Percentiles rank a stretch among this genome's conserved stretches.
Conservation (phyloP, 2,888 invertebrate genomes). For the Brachycybe producta region DNA sequence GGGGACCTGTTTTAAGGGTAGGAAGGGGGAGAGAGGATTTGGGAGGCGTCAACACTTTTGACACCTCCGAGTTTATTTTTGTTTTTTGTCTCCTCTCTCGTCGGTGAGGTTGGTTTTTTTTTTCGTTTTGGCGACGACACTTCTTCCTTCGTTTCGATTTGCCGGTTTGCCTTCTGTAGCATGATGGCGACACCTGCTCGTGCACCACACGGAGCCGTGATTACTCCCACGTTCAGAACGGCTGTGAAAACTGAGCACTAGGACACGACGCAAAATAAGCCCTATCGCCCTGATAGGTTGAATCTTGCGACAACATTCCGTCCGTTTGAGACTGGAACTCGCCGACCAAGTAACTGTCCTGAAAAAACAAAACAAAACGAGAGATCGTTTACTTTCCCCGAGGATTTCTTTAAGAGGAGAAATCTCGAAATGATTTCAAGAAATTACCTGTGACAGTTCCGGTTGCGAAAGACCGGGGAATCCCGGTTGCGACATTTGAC, state of each 20-base stretch:
- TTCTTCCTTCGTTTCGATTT: conserved; percentile 11
- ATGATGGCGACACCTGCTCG: conserved; percentile 17
- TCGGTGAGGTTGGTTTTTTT: too few species aligned
- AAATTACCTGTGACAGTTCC: conserved; percentile 49
- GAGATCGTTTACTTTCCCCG: conserved; percentile 2
- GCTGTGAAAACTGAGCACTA: conserved; percentile 35
- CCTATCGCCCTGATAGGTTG: conserved; percentile 58
- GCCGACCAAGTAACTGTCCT: conserved; percentile 66
- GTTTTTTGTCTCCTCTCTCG: too few species aligned
- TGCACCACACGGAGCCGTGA: conserved; percentile 6
- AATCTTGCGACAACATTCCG: conserved; percentile 84
- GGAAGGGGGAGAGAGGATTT: too few species aligned
- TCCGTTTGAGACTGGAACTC: conserved; percentile 90
- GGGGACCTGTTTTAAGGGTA: too few species aligned
- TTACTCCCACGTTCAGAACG: conserved; percentile 28
- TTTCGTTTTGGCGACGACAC: too few species aligned
- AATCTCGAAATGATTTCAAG: background rate
- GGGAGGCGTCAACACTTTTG: too few species aligned
- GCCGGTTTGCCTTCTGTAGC: conserved; percentile 18
- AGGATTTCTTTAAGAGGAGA: background rate
- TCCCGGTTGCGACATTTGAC: conserved; percentile 37
- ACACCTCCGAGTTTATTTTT: too few species aligned
- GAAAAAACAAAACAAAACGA: conserved; percentile 35
- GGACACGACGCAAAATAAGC: conserved; percentile 34
- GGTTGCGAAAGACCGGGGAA: conserved; percentile 50